Evolutionary conservation across 2,113 vertebrate genomes (phyloP), one percentile per base, ranked within the genome.

Genomic region (Otis tarda): DNA sequence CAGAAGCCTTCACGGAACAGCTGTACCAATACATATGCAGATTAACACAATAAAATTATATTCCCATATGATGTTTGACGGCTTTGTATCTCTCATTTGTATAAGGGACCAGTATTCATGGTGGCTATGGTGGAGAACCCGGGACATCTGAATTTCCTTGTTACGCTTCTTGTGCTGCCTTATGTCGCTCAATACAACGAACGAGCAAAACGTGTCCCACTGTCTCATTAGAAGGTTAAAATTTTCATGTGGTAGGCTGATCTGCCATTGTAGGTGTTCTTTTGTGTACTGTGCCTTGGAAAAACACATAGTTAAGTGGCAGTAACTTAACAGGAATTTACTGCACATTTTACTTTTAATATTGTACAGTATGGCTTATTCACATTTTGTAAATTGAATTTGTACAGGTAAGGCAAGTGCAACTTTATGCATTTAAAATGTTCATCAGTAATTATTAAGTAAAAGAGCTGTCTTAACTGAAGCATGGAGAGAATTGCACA

Each of bases 1-100:
- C 98, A 14, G 98, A 98, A 92, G 99, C 99, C 49, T 99, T 99
- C 94, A 98, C 98, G 8, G 97, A 99, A 89, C 99, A 99, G 94
- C 97, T 99, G 79, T 98, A 99, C 56, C 97, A 98, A 6, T 98
- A 98, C 90, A 95, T 99, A 94, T 81, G 97, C 93, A 98, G 96
- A 80, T 97, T 99, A 94, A 98, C 96, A 75, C 95, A 98, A 89
- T 99, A 97, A 98, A 97, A 82, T 70, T 45, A 8, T 60, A 18
- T 78, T 83, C 37, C 30, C 18, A 0, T 49, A 5, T 53, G 59
- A 10, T 35, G 28, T 74, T 81, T 93, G 92, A 55, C n/a, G 61
- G 11, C 7, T 22, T 68, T 61, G 17, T 90, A 45, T 89, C 14
- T 87, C 37, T 94, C 12, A 41, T 94, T 94, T 61, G 7, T 64